Conservation (phyloP, 2,113 vertebrate species). For the Opisthocomus hoazin region DNA sequence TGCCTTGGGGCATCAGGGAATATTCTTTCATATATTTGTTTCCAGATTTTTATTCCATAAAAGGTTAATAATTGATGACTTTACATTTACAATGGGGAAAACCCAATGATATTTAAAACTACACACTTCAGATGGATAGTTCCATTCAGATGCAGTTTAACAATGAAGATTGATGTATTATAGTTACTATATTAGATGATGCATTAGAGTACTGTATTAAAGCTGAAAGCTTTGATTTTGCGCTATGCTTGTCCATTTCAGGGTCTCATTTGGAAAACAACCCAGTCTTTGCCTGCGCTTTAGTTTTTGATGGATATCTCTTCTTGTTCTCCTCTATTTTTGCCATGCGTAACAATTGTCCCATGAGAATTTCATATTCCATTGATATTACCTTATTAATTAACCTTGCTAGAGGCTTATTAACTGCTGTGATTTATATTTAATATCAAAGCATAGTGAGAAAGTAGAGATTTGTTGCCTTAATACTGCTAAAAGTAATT, state of each 20-base stretch:
- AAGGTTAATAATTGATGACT: not conserved
- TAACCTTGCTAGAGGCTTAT: slow-evolving; percentile 29
- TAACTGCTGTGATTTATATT: slow-evolving; percentile 23
- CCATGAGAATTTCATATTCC: not conserved
- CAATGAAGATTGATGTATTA: not conserved
- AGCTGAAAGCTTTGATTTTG: not conserved
- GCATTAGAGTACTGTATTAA: not conserved
- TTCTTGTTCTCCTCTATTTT: not conserved
- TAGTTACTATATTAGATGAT: not conserved
- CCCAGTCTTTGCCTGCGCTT: not conserved
- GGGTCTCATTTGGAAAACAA: not conserved
- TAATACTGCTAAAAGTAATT: slow-evolving; percentile 4
- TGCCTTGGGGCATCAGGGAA: not conserved
- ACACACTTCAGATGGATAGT: not conserved
- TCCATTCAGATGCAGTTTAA: not conserved
- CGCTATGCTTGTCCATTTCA: not conserved
- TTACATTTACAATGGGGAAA: not conserved
- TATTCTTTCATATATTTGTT: not conserved
- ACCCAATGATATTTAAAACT: not conserved
- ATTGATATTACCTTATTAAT: slow-evolving; percentile 34
- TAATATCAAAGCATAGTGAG: not conserved
- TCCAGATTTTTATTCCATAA: not conserved
- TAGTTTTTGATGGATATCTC: not conserved
- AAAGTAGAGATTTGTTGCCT: not conserved
- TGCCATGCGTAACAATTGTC: not conserved